These are phyloP conservation scores for Hipposideros larvatus DNA, from an alignment of 2,797 vertebrate species.

Conservation along the genomic window DNA sequence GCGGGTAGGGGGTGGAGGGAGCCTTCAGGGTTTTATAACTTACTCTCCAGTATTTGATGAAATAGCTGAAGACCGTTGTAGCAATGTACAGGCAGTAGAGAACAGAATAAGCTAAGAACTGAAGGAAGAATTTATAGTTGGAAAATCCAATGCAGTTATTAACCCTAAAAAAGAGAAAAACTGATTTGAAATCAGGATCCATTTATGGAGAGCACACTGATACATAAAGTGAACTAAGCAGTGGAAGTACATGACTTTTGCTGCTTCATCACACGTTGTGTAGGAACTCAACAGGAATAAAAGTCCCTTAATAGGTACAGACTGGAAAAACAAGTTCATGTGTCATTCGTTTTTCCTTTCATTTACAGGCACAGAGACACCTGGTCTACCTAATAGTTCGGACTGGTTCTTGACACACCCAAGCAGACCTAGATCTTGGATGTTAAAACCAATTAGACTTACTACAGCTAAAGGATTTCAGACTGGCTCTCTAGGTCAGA, in stretches of 20 bases:
- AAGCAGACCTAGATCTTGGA: slow-evolving; percentile 11
- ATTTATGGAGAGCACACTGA: slow-evolving; percentile 48
- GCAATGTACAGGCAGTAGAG: slow-evolving; percentile 96
- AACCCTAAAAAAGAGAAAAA: slow-evolving; percentile 92
- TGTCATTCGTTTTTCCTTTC: slow-evolving; percentile 54
- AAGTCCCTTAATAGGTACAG: slow-evolving; percentile 38
- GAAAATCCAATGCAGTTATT: slow-evolving; percentile 99
- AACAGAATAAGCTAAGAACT: slow-evolving; percentile 97
- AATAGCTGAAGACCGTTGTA: slow-evolving; percentile 97
- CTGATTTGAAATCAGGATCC: slow-evolving; percentile 76
- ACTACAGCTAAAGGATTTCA: slow-evolving; percentile 45
- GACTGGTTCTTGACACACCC: slow-evolving; percentile 32
- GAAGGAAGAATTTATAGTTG: slow-evolving; percentile 99
- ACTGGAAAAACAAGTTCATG: slow-evolving; percentile 52
- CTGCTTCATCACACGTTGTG: background rate
- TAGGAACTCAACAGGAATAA: slow-evolving; percentile 43
- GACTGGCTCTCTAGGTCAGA: background rate
- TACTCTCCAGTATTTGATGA: slow-evolving; percentile 98
- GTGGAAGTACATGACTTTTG: background rate
- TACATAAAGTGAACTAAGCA: slow-evolving; percentile 8
- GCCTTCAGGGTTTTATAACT: slow-evolving; percentile 85
- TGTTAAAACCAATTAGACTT: slow-evolving; percentile 45
- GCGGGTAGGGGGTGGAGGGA: no score
- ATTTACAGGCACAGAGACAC: slow-evolving; percentile 44
- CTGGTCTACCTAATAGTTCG: slow-evolving; percentile 4